A percentile compares a stretch with the other conserved stretches of the same genome.
Evolutionary conservation across 1,140 invertebrate genomes (phyloP).

Genomic region (Drosophila erecta): DNA sequence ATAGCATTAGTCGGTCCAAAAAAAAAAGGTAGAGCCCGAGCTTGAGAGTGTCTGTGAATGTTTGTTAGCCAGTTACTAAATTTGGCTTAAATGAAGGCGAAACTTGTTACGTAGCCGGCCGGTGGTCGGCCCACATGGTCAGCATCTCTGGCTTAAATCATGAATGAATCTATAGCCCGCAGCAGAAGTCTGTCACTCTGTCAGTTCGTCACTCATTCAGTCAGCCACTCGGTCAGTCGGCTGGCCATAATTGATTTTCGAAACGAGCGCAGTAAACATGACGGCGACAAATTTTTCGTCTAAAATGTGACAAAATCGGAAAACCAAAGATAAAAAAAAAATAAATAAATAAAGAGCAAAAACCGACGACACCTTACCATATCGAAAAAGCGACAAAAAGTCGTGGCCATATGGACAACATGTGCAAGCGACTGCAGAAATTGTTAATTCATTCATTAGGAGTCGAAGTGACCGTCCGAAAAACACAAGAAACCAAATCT

Average conservation of each 20-base stretch:
- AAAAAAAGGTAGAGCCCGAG: conserved; percentile 34
- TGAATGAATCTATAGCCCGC: conserved; percentile 71
- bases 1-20: conserved; percentile 58
- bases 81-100: conserved; percentile 81
- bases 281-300: conserved; percentile 74
- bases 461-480: conserved; percentile 12
- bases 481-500: conserved; percentile 29
- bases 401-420: conserved; percentile 48
- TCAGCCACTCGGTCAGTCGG: conserved; percentile 8
- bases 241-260: conserved; percentile 76
- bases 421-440: conserved; percentile 51
- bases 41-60: conserved; percentile 54
- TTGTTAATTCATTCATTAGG: conserved; percentile 57
- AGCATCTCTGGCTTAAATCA: conserved; percentile 55
- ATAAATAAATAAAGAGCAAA: conserved; percentile 20
- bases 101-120: conserved; percentile 80
- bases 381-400: conserved; percentile 34
- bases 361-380: conserved; percentile 31
- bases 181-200: conserved; percentile 41
- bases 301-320: conserved; percentile 52
- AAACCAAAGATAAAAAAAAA: neutral
- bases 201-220: conserved; percentile 36
- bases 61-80: conserved; percentile 78
- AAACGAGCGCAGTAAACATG: conserved; percentile 65
- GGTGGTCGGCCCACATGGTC: conserved; percentile 66